Evolutionary conservation across 1,140 invertebrate species (phyloP), one percentile per base, ranked within the genome.

Genomic region (Hylyphantes graminicola): DNA sequence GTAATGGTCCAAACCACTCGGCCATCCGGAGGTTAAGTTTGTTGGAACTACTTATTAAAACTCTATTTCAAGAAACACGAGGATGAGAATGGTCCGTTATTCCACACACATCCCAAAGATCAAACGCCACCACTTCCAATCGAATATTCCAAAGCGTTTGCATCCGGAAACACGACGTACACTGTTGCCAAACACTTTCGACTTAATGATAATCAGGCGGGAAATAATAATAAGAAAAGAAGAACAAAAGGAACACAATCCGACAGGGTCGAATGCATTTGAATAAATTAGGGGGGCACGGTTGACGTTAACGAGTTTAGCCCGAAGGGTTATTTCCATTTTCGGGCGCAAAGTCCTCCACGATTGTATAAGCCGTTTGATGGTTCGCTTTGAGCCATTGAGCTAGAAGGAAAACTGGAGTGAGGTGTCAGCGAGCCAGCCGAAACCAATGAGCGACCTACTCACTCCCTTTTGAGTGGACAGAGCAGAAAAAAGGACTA

Each of bases 161-260:
- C 77, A 80, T 70, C 64, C 53, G 77, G 65, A 70, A 68, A 80
- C 77, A 80, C 63, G 59, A 63, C 35, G 61, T 78, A 78, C 63
- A 80, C 77, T 70, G 77, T 80, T 80, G 77, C 77, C 77, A 80
- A 80, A 80, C 77, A 80, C 65, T 59, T 68, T 70, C 54, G 67
- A 70, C 51, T 59, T 80, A 80, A 80, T 80, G 77, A 80, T 80
- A 70, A 80, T 80, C 65, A 80, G 67, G 65, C n/a, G 48, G 51
- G 7, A 54, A 12, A 17, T 35, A 35, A 35, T 35, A 35, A 35
- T 35, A 35, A 35, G 5, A 35, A 35, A 35, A 35, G 35, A 35
- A 35, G 2, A 35, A n/a, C 13, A 51, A n/a, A 48, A 19, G 48
- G 55, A 57, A n/a, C 12, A 15, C 55, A 57, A 3, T 19, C 54